Evolutionary conservation across 2,888 invertebrate genomes (phyloP).

Genomic region (Chromoteleia sp.): DNA sequence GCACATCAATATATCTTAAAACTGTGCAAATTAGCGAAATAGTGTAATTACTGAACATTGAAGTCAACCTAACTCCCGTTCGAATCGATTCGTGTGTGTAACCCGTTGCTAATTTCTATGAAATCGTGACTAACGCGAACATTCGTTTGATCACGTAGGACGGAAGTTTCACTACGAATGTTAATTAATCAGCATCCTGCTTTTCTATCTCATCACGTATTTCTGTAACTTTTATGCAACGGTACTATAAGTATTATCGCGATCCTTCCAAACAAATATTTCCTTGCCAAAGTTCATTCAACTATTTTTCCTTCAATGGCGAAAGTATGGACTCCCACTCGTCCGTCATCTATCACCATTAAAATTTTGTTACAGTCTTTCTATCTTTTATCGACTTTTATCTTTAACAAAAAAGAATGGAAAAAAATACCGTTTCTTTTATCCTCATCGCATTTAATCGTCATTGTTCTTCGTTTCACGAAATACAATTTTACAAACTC

Average conservation of each 20-base stretch:
- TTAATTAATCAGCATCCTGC: constrained; percentile 57
- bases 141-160: constrained; percentile 55
- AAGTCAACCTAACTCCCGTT: constrained; percentile 11
- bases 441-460: constrained; percentile 19
- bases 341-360: constrained; percentile 43
- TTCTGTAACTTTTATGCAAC: constrained; percentile 66
- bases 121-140: constrained; percentile 46
- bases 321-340: constrained; percentile 57
- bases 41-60: neutral
- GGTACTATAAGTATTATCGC: constrained; percentile 32
- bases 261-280: constrained; percentile 43
- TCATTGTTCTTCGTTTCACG: neutral
- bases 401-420: constrained; percentile 16
- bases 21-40: neutral
- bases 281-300: constrained; percentile 55
- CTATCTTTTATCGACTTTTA: constrained; percentile 46
- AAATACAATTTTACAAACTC: neutral
- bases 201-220: constrained; percentile 62
- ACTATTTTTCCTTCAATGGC: constrained; percentile 43
- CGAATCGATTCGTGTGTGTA: neutral
- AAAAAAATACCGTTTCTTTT: constrained; percentile 38
- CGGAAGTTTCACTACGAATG: constrained; percentile 63
- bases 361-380: constrained; percentile 51
- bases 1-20: neutral
- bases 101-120: constrained; percentile 22